These are phyloP conservation scores for Drosophila robusta DNA, from an alignment of 2,888 invertebrate species.

Conservation along the genomic window DNA sequence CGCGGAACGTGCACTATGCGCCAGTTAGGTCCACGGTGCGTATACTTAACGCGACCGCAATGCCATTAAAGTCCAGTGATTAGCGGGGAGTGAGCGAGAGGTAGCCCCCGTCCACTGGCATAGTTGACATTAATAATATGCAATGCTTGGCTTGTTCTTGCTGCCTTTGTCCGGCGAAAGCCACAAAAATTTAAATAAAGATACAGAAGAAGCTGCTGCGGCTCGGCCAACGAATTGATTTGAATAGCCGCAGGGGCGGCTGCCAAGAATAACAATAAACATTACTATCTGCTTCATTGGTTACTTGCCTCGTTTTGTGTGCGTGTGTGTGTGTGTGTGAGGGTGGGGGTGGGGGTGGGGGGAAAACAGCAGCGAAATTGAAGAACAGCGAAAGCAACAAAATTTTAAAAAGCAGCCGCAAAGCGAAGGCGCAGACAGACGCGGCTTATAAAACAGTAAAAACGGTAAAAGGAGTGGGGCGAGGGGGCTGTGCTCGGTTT, in stretches of 20 bases:
- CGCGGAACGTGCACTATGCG: conserved; percentile 32
- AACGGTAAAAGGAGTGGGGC: not conserved
- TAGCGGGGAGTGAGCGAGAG: not conserved
- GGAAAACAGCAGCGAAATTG: conserved; percentile 60
- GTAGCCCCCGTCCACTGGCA: not conserved
- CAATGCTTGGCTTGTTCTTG: conserved; percentile 42
- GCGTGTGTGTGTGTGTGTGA: not conserved
- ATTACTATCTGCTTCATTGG: conserved; percentile 80
- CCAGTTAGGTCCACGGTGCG: conserved; percentile 40
- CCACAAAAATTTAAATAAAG: conserved; percentile 51
- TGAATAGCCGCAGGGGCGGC: conserved; percentile 64
- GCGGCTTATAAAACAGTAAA: conserved; percentile 68
- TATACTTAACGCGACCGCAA: conserved; percentile 41
- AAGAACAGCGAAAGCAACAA: conserved; percentile 42
- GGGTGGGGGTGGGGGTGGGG: conserved; percentile 1
- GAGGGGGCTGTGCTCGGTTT: not conserved
- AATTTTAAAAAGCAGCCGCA: conserved; percentile 54
- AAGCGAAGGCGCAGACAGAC: conserved; percentile 49
- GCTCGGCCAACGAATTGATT: conserved; percentile 67
- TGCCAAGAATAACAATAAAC: conserved; percentile 75
- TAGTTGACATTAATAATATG: conserved; percentile 56
- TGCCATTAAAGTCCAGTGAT: not conserved
- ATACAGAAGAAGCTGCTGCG: conserved; percentile 30
- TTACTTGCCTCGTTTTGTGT: conserved; percentile 55
- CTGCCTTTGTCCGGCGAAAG: conserved; percentile 29